phyloP scores from a whole-genome alignment of 92 coral and sea anemone genomes.

The Epizoanthus ramosus region DNA sequence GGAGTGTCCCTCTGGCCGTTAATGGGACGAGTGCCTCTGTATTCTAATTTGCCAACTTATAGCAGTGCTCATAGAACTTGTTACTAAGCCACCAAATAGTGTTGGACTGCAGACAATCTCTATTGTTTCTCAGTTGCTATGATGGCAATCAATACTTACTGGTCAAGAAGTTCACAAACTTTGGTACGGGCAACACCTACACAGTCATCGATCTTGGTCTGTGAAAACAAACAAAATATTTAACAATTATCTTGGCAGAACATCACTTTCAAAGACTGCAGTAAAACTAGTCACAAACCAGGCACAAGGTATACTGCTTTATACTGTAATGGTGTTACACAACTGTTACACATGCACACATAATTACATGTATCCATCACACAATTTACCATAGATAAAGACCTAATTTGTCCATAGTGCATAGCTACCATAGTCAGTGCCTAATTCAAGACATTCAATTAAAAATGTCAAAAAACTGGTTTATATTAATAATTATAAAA shows the following conservation, averaged over 20 bases:
- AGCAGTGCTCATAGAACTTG: too few species aligned
- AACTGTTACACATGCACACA: too few species aligned
- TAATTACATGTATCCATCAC: not conserved
- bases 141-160: conserved; percentile 65
- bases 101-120: too few species aligned
- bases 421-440: not conserved
- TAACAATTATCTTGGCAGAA: too few species aligned
- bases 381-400: not conserved
- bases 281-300: not conserved
- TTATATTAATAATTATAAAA: too few species aligned
- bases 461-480: too few species aligned
- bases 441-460: too few species aligned
- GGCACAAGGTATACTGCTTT: not conserved
- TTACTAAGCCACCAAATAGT: too few species aligned
- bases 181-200: conserved; percentile 60
- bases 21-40: too few species aligned
- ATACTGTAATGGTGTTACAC: not conserved
- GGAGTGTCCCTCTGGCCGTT: too few species aligned
- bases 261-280: too few species aligned
- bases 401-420: not conserved
- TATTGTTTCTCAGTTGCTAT: not conserved
- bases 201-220: conserved; percentile 82
- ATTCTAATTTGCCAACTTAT: too few species aligned
- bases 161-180: conserved; percentile 60
- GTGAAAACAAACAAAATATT: not conserved